A percentile compares a stretch with the other conserved stretches of the same genome.
These are phyloP conservation scores for Drosophila orena DNA, from an alignment of 1,140 invertebrate genomes.

Conservation along the genomic window DNA sequence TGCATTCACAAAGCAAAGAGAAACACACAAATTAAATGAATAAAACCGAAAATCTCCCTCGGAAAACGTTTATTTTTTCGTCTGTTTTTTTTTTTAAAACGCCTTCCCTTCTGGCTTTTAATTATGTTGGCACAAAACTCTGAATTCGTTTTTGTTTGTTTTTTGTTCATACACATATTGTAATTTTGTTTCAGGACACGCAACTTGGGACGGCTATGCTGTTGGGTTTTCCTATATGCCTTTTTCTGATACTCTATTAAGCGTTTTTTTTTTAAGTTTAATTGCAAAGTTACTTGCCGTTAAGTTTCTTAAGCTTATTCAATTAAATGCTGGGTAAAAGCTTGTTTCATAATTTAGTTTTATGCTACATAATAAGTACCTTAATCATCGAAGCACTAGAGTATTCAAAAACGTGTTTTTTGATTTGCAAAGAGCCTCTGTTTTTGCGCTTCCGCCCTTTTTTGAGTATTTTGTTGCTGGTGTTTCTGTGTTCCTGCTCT, in stretches of 20 bases:
- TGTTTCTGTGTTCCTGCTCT: constrained; percentile 21
- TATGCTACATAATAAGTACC: too few species aligned
- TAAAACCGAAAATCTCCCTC: constrained; percentile 24
- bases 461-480: constrained; percentile 18
- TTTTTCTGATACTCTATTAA: background rate
- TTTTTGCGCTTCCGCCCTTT: constrained; percentile 1
- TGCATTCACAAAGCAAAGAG: constrained; percentile 9
- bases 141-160: constrained; percentile 30
- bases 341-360: too few species aligned
- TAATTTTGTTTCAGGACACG: constrained; percentile 44
- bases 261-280: background rate
- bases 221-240: background rate
- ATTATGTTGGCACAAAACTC: constrained; percentile 57
- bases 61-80: constrained; percentile 11
- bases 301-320: too few species aligned
- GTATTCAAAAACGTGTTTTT: background rate
- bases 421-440: background rate
- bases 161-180: constrained; percentile 26
- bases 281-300: background rate
- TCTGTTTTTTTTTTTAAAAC: constrained; percentile 31
- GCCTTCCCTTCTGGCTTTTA: constrained; percentile 44
- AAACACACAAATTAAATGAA: constrained; percentile 27
- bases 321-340: too few species aligned
- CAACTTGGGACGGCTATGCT: constrained; percentile 21
- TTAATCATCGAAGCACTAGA: too few species aligned